Conservation (phyloP, 2,113 vertebrate species). For the Coreoperca whiteheadi region DNA sequence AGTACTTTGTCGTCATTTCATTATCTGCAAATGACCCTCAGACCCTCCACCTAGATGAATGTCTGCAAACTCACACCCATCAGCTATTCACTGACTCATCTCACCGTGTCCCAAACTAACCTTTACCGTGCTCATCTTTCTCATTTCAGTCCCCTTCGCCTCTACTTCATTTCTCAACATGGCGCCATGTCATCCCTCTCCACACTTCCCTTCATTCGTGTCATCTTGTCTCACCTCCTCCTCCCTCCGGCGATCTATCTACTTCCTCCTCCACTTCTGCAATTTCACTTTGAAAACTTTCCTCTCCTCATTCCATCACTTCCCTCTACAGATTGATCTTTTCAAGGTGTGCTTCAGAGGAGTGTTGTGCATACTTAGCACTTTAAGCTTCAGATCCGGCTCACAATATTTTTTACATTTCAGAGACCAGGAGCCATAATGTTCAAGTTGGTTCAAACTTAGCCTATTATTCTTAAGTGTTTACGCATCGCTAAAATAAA, state of each 20-base stretch:
- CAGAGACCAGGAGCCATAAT: not conserved
- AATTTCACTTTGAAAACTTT: constrained; percentile 21
- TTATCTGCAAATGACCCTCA: constrained; percentile 19
- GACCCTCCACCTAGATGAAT: not conserved
- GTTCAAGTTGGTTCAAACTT: not conserved
- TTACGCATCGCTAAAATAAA: not conserved
- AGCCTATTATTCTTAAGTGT: not conserved
- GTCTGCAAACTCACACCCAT: constrained; percentile 27
- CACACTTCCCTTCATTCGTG: not conserved
- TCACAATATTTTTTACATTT: not conserved
- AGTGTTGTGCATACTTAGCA: not conserved
- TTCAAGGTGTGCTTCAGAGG: not conserved
- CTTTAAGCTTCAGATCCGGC: not conserved
- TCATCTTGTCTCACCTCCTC: constrained; percentile 30
- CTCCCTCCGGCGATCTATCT: constrained; percentile 16
- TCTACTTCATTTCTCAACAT: not conserved
- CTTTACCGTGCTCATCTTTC: not conserved
- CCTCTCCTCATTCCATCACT: not conserved
- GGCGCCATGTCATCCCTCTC: constrained; percentile 5
- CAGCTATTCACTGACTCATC: not conserved
- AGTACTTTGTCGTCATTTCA: not conserved
- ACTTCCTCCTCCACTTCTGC: not conserved
- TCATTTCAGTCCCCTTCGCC: not conserved
- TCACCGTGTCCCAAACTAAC: not conserved
- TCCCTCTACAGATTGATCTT: constrained; percentile 11